Evolutionary conservation across 2,888 invertebrate species (phyloP), one percentile per base, ranked within the genome.

Genomic region (Stenodema calcarata): DNA sequence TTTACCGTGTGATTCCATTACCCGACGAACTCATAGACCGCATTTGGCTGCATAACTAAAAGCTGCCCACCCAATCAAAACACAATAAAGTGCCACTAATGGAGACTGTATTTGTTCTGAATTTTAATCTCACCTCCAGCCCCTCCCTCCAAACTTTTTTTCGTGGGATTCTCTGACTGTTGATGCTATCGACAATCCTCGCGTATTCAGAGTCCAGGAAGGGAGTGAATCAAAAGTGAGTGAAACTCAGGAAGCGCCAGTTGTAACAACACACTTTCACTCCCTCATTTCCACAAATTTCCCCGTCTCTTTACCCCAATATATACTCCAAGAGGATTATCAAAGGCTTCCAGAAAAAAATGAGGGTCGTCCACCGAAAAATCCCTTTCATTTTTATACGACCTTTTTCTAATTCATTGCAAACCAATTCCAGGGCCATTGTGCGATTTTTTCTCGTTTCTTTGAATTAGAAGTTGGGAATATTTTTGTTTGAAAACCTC

Each of bases 211-310:
- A 18, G 14, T 35, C 28, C 28, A 62, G 73, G 9, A 35, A 16
- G 35, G 69, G 73, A 23, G 12, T 35, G 30, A 41, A 6, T 73
- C 73, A 73, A 73, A 35, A n/a, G 78, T 9, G 78, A 78, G 47
- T 78, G 78, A 44, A 78, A 78, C 78, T 78, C 78, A 14, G 41
- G 27, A 78, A 78, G 78, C 78, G 78, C 78, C 78, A 78, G 78
- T 42, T 78, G 78, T 78, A 78, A 78, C 78, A 78, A 78, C 47
- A 78, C 78, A 44, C 44, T 44, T 78, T 44, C 78, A 28, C 44
- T 23, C 44, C 27, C 78, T 78, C 78, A 78, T 78, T 78, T 44
- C 47, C 47, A 44, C 18, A 44, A 44, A 30, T 78, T 42, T 27
- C 78, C 44, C 78, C 44, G n/a, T 76, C 35, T 42, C 12, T 44